A percentile compares a stretch with the other conserved stretches of the same genome.
Evolutionary conservation across 2,797 vertebrate species (phyloP).

Genomic region (Heteromormyrus szaboi): DNA sequence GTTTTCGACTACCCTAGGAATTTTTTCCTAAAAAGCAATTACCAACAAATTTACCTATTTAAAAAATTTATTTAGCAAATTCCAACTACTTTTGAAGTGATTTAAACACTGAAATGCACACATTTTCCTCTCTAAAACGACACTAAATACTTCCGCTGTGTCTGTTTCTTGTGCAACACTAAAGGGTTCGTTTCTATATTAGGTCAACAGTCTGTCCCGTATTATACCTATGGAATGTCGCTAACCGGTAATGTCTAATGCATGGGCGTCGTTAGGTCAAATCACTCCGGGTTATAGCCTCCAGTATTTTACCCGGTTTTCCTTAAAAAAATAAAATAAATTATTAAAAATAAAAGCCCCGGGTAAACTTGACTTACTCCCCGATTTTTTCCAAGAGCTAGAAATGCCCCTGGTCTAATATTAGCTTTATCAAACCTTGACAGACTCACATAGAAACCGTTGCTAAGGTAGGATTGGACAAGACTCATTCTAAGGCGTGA

Average conservation of each 20-base stretch:
- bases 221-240: not conserved
- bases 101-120: not conserved
- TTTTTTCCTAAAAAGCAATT: not conserved
- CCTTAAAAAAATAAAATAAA: no score
- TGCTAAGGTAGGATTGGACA: not conserved
- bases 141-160: not conserved
- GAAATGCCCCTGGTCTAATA: not conserved
- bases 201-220: not conserved
- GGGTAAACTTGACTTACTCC: no score
- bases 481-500: not conserved
- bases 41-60: not conserved
- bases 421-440: not conserved
- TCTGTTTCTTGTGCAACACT: not conserved
- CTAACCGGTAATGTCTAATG: not conserved
- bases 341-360: no score
- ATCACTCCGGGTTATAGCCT: no score
- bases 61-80: not conserved
- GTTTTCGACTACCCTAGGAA: not conserved
- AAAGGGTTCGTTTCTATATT: not conserved
- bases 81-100: not conserved
- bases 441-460: not conserved
- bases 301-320: no score
- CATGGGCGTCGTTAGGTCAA: not conserved
- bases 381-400: no score
- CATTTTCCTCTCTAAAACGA: not conserved